phyloP scores from a whole-genome alignment of 1,140 invertebrate species.

The Geopemphigus sp. region DNA sequence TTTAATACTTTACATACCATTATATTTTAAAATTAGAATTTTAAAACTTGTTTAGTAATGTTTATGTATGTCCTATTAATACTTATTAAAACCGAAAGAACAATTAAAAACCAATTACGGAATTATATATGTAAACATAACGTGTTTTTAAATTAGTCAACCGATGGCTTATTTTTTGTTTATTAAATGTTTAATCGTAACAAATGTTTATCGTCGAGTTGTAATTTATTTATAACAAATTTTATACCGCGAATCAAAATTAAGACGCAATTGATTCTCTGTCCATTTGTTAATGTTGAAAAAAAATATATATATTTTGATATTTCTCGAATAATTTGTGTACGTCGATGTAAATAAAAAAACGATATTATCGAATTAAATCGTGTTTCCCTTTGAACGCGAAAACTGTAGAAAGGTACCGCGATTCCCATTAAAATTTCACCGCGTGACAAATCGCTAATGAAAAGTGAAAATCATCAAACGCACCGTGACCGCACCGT shows the following conservation, averaged over 20 bases:
- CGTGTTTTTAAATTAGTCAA: too few species aligned
- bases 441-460: slow-evolving; percentile 33
- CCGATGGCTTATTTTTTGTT: too few species aligned
- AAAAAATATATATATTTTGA: background rate
- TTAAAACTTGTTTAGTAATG: too few species aligned
- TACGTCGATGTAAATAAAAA: slow-evolving; percentile 39
- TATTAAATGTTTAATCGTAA: too few species aligned
- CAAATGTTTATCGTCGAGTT: background rate
- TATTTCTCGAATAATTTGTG: background rate
- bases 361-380: slow-evolving; percentile 9
- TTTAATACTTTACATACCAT: too few species aligned
- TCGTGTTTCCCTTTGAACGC: background rate
- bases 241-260: background rate
- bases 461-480: slow-evolving; percentile 31
- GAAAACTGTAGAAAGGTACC: background rate
- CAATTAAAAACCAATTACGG: too few species aligned
- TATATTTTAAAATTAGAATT: too few species aligned
- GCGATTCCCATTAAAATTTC: background rate
- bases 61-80: too few species aligned
- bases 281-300: slow-evolving; percentile 42
- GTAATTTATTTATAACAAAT: background rate
- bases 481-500: background rate
- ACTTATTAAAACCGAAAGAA: too few species aligned
- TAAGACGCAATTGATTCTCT: slow-evolving; percentile 28
- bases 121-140: too few species aligned